Conservation (phyloP, 2,797 vertebrate genomes). For the Taeniopygia guttata region DNA sequence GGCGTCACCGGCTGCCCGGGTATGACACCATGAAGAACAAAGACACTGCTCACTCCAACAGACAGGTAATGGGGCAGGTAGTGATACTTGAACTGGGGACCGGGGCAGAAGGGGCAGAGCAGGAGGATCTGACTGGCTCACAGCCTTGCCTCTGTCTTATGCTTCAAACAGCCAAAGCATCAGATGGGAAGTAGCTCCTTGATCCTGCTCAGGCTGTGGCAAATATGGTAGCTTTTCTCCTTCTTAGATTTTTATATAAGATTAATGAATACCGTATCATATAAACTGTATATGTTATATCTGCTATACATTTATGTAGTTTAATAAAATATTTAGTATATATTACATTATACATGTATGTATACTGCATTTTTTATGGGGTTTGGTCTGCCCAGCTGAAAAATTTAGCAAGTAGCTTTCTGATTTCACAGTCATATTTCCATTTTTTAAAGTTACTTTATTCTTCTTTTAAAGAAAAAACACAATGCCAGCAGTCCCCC, state of each 20-base stretch:
- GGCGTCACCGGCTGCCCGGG: constrained; percentile 82
- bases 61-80: constrained; percentile 78
- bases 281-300: no score
- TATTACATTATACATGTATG: background rate
- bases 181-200: background rate
- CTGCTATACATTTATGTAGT: background rate
- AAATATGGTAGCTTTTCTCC: background rate
- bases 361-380: background rate
- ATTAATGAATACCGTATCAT: background rate
- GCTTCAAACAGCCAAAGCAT: background rate
- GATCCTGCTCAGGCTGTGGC: background rate
- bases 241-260: background rate
- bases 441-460: background rate
- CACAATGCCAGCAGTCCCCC: constrained; percentile 67
- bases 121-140: constrained; percentile 2
- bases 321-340: background rate
- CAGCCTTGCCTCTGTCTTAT: background rate
- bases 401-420: background rate
- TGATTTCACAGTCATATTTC: background rate
- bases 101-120: constrained; percentile 81
- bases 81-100: constrained; percentile 67
- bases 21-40: constrained; percentile 92
- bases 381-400: background rate
- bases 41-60: constrained; percentile 80
- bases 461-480: constrained; percentile 73